phyloP scores from a whole-genome alignment of 2,888 invertebrate species.

The Drosophila anomelani region DNA sequence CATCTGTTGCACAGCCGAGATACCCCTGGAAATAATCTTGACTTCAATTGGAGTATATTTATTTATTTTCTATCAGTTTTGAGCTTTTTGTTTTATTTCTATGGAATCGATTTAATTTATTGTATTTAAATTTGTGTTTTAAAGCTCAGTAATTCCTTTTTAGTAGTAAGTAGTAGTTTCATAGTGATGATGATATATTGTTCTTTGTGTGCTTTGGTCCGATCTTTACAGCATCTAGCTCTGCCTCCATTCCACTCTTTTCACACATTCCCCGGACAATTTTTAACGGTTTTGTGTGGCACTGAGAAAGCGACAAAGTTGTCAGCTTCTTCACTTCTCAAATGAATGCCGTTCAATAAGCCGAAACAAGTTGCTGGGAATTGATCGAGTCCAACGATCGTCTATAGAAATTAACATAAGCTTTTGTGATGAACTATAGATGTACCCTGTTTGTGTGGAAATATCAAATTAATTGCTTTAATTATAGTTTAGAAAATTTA shows the following conservation, averaged over 20 bases:
- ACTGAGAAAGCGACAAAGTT: conserved; percentile 43
- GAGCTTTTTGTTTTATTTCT: not conserved
- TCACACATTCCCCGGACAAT: conserved; percentile 61
- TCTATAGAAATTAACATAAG: conserved; percentile 16
- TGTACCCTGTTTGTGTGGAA: not conserved
- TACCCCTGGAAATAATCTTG: not conserved
- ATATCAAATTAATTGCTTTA: not conserved
- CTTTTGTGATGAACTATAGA: not conserved
- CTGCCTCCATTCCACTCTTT: conserved; percentile 4
- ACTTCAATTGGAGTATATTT: not conserved
- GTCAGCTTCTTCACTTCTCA: conserved; percentile 35
- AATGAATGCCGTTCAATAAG: conserved; percentile 37
- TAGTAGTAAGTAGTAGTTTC: not conserved
- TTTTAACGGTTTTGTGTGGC: conserved; percentile 66
- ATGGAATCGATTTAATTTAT: not conserved
- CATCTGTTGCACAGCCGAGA: conserved; percentile 1
- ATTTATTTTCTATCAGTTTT: not conserved
- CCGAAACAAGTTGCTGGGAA: conserved; percentile 42
- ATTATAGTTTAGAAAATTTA: not conserved
- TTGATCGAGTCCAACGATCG: conserved; percentile 22
- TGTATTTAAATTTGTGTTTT: not conserved
- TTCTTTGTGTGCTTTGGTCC: not conserved
- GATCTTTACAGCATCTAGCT: conserved; percentile 3
- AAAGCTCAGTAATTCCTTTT: not conserved
- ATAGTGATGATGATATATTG: not conserved